Conservation (phyloP, 2,113 vertebrate species). For the Myocastor coypus region DNA sequence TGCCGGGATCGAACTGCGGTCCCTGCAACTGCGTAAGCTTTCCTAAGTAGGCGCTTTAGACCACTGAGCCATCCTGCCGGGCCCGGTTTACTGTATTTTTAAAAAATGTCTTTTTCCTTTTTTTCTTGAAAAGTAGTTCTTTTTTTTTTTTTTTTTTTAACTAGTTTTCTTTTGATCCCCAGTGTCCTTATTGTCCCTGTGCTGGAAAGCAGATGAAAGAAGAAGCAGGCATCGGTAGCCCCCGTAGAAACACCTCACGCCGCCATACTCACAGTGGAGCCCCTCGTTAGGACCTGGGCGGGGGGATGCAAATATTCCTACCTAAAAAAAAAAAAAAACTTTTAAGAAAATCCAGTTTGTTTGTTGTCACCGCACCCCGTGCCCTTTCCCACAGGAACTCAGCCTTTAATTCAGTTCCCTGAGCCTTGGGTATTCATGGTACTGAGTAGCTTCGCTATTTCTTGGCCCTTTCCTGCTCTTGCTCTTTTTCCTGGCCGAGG, state of each 20-base stretch:
- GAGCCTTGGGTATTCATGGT: background rate
- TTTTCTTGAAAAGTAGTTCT: background rate
- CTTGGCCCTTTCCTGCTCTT: background rate
- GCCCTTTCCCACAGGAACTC: background rate
- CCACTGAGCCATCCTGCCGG: too few species aligned
- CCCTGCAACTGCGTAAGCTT: too few species aligned
- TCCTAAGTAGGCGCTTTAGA: too few species aligned
- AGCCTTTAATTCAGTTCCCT: background rate
- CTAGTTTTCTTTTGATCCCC: background rate
- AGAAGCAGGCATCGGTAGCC: background rate
- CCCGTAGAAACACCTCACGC: background rate
- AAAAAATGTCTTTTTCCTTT: background rate
- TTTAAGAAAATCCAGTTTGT: background rate
- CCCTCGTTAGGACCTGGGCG: background rate
- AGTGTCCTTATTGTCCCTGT: background rate
- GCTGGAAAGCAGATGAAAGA: background rate
- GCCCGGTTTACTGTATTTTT: too few species aligned
- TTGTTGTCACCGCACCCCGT: background rate
- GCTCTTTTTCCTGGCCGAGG: background rate
- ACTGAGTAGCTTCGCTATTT: background rate
- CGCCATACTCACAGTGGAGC: background rate
- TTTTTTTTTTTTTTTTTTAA: too few species aligned
- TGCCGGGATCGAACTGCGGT: too few species aligned
- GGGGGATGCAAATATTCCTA: too few species aligned
- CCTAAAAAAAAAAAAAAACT: conserved; percentile 27